phyloP scores from a whole-genome alignment of 2,797 vertebrate species.

The Morus bassanus region DNA sequence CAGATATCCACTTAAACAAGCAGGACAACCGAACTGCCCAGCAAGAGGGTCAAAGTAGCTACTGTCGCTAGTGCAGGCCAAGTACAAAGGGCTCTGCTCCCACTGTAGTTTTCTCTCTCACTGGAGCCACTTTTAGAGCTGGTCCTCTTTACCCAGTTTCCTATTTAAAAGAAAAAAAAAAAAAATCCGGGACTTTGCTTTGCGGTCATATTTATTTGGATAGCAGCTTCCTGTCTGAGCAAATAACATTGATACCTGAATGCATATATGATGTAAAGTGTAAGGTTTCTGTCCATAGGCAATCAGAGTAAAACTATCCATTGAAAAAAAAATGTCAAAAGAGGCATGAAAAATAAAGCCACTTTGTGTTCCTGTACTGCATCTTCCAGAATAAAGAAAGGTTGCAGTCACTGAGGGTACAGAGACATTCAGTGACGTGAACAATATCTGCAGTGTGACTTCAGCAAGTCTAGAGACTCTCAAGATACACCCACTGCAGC shows the following conservation, averaged over 20 bases:
- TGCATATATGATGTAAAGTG: background rate
- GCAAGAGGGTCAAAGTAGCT: background rate
- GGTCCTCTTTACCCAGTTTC: background rate
- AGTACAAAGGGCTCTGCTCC: background rate
- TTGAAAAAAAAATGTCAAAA: background rate
- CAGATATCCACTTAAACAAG: slow-evolving; percentile 15
- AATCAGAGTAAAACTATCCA: background rate
- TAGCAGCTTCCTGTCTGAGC: background rate
- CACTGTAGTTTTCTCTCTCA: background rate
- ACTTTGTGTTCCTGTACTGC: background rate
- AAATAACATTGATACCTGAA: background rate
- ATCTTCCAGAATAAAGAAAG: background rate
- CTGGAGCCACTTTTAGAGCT: background rate
- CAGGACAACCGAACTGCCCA: background rate
- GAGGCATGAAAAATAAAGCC: background rate
- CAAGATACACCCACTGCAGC: slow-evolving; percentile 63
- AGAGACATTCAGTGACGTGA: background rate
- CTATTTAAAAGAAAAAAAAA: background rate
- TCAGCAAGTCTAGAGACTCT: slow-evolving; percentile 48
- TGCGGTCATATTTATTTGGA: background rate
- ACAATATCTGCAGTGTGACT: slow-evolving; percentile 51
- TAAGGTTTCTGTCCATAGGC: background rate
- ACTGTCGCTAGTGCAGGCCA: background rate
- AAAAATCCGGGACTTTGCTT: background rate
- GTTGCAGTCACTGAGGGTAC: background rate